phyloP scores from a whole-genome alignment of 2,888 invertebrate genomes.

The Iphiclides podalirius region DNA sequence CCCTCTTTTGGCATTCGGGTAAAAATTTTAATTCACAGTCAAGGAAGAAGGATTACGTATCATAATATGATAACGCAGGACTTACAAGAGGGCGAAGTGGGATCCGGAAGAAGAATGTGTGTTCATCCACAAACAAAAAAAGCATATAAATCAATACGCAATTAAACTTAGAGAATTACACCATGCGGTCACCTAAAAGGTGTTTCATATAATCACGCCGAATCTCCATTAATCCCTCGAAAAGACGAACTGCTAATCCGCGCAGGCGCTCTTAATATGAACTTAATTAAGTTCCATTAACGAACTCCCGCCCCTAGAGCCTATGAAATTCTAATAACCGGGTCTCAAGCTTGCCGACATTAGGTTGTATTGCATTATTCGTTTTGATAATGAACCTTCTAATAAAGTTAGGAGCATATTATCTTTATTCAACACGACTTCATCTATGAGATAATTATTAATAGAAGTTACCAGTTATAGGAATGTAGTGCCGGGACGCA shows the following conservation, averaged over 20 bases:
- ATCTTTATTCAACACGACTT: too few relatives aligned
- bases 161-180: conserved; percentile 1
- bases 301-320: conserved; percentile 45
- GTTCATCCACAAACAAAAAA: neutral
- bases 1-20: too few relatives aligned
- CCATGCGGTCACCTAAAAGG: conserved; percentile 37
- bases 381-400: neutral
- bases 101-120: too few relatives aligned
- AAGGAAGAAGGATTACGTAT: too few relatives aligned
- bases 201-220: conserved; percentile 60
- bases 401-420: too few relatives aligned
- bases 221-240: conserved; percentile 70
- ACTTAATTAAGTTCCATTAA: conserved; percentile 73
- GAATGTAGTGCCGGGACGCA: too few relatives aligned
- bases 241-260: conserved; percentile 65
- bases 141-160: neutral
- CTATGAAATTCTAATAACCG: conserved; percentile 33
- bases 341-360: conserved; percentile 6
- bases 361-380: conserved; percentile 5
- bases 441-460: too few relatives aligned
- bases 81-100: too few relatives aligned
- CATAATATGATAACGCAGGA: too few relatives aligned
- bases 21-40: too few relatives aligned
- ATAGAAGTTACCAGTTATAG: too few relatives aligned
- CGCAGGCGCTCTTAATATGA: conserved; percentile 65